Base-by-base conservation (phyloP, 2,113 vertebrate genomes). In the Glaucomys volans region DNA sequence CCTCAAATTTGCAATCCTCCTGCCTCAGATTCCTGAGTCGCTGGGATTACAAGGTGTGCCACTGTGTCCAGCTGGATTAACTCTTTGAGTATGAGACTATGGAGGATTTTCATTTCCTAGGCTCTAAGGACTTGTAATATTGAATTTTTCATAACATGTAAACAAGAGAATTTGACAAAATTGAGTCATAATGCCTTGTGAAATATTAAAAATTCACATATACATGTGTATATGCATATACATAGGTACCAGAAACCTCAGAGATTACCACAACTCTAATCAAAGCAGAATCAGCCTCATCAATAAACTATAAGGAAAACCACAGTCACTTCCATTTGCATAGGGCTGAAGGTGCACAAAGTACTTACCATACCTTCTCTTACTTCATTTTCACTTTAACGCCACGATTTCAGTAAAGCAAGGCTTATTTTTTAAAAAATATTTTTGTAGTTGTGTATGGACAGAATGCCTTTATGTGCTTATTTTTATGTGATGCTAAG, bases 251-350 rank as follows among this genome's bases (percentile, higher is more conserved):
- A 22, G 17, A 95, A 89, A 94, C 59, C 35, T 92, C 84, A 96
- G 81, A 88, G 30, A 92, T 67, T 40, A 90, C 28, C 30, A 83
- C 66, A 96, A 82, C 16, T 72, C 79, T 89, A 86, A 86, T 44
- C 67, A 96, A 86, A 97, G 44, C 35, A 91, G 40, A 94, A 92
- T 95, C 40, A 72, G 42, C 54, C 52, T 92, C 69, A 67, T 84
- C 40, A 92, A 96, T 64, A 94, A 92, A 94, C 37, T 42, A 96
- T 22, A 83, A 87, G 22, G 47, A 91, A 97, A 96, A 75, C 22
- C 89, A 95, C 57, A 87, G 80, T 57, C 75, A 50, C 57, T 91
- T 84, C 59, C 54, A 85, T 79, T 24, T 77, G n/a, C 62, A 95
- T 17, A 90, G 52, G 37, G 35, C 40, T 69, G 47, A 76, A 44